Evolutionary conservation across 2,888 invertebrate genomes (phyloP).

Genomic region (Gastrophysa polygoni): DNA sequence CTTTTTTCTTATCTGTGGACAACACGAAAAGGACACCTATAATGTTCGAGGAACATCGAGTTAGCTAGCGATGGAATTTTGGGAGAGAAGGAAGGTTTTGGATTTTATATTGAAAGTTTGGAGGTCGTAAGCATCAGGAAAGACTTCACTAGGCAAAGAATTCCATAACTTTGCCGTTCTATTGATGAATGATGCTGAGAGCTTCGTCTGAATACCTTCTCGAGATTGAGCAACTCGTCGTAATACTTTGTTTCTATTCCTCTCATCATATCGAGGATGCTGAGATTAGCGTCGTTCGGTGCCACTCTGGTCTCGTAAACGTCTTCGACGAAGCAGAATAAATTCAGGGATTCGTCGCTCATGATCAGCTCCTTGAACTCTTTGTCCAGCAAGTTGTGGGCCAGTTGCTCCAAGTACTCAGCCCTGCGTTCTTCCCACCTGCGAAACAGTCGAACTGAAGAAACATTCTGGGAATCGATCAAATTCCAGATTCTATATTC

Average conservation of each 20-base stretch:
- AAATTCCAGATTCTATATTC: too few relatives aligned
- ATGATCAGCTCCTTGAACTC: conserved; percentile 65
- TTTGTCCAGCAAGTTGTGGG: conserved; percentile 63
- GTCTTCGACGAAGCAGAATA: conserved; percentile 67
- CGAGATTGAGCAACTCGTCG: conserved; percentile 60
- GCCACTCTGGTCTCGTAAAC: conserved; percentile 66
- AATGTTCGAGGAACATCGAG: too few relatives aligned
- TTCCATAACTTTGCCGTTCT: too few relatives aligned
- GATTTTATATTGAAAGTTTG: too few relatives aligned
- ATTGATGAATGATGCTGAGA: too few relatives aligned
- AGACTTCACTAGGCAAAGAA: too few relatives aligned
- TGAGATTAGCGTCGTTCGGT: conserved; percentile 65
- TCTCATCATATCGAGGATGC: conserved; percentile 63
- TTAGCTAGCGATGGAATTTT: too few relatives aligned
- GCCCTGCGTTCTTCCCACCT: conserved; percentile 62
- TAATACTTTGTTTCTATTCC: conserved; percentile 64
- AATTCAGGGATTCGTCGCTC: conserved; percentile 63
- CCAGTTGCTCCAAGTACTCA: conserved; percentile 60
- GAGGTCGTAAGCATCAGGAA: too few relatives aligned
- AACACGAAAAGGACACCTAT: too few relatives aligned
- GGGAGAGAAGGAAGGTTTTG: too few relatives aligned
- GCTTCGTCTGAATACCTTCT: conserved; percentile 55
- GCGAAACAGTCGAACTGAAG: conserved; percentile 12
- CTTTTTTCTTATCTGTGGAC: too few relatives aligned
- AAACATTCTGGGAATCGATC: too few relatives aligned